phyloP scores from a whole-genome alignment of 2,888 invertebrate genomes.

The Troilus luridus region DNA sequence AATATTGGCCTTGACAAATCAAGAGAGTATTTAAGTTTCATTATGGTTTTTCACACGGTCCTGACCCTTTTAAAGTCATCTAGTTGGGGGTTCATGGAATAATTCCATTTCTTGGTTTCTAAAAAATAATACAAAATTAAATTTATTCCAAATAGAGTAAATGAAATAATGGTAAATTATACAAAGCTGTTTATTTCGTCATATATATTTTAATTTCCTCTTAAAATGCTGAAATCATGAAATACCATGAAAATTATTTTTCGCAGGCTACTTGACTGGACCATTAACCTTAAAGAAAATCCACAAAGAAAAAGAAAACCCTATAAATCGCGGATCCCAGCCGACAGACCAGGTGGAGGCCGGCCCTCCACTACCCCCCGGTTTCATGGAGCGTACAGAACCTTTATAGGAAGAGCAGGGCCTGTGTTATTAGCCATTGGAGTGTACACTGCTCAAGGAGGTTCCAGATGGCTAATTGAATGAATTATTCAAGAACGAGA shows the following conservation, averaged over 20 bases:
- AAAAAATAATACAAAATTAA: too few species aligned
- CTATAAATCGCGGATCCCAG: background rate
- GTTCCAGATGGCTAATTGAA: background rate
- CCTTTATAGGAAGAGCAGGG: background rate
- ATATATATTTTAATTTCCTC: too few species aligned
- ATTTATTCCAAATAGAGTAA: too few species aligned
- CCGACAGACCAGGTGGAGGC: background rate
- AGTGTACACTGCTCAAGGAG: constrained; percentile 15
- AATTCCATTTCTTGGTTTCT: too few species aligned
- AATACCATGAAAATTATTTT: background rate
- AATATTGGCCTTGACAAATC: too few species aligned
- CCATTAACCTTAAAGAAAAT: background rate
- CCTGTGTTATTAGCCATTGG: background rate
- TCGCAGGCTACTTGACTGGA: background rate
- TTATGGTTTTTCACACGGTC: too few species aligned
- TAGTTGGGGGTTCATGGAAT: too few species aligned
- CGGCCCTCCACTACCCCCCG: background rate
- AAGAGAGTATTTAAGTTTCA: too few species aligned
- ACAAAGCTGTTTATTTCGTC: too few species aligned
- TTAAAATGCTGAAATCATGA: background rate
- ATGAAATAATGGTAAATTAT: too few species aligned
- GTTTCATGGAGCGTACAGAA: constrained; percentile 3
- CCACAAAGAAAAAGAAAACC: background rate
- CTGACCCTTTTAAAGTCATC: too few species aligned
- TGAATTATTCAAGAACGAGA: background rate